Conservation (phyloP, 1,140 invertebrate genomes). For the Lucilia cuprina region DNA sequence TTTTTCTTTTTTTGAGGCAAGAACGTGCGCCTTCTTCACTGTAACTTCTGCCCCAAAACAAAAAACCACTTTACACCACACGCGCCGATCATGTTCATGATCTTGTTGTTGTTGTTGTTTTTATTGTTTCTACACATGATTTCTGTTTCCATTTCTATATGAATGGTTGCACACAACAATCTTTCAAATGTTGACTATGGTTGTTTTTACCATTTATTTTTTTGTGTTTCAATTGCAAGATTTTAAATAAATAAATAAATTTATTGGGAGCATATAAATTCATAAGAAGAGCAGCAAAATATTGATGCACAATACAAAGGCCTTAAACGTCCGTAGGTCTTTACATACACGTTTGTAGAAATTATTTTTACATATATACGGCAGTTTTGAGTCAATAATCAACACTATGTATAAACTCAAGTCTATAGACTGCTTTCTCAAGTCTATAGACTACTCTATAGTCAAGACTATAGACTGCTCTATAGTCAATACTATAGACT, state of each 20-base stretch:
- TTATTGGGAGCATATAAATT: background rate
- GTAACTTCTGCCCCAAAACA: background rate
- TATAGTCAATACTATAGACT: too few species aligned
- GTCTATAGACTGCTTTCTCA: too few species aligned
- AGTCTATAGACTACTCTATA: too few species aligned
- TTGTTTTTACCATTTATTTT: background rate
- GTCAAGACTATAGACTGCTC: too few species aligned
- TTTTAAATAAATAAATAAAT: background rate
- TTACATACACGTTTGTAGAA: too few species aligned
- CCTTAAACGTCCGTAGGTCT: too few species aligned
- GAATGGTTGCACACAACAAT: background rate
- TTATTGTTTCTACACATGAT: background rate
- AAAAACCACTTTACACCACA: conserved; percentile 8
- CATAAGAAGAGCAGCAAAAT: too few species aligned
- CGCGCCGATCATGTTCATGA: background rate
- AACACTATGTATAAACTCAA: too few species aligned
- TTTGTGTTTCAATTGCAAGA: background rate
- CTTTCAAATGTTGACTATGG: background rate
- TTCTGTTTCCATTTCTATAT: background rate
- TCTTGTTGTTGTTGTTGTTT: background rate
- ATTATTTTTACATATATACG: too few species aligned
- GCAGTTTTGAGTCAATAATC: too few species aligned
- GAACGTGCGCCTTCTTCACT: background rate
- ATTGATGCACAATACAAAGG: too few species aligned
- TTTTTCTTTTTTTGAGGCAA: background rate